Percentiles rank a stretch among this genome's conserved stretches.
phyloP scores from a whole-genome alignment of 2,113 vertebrate genomes.

The Bufo bufo region DNA sequence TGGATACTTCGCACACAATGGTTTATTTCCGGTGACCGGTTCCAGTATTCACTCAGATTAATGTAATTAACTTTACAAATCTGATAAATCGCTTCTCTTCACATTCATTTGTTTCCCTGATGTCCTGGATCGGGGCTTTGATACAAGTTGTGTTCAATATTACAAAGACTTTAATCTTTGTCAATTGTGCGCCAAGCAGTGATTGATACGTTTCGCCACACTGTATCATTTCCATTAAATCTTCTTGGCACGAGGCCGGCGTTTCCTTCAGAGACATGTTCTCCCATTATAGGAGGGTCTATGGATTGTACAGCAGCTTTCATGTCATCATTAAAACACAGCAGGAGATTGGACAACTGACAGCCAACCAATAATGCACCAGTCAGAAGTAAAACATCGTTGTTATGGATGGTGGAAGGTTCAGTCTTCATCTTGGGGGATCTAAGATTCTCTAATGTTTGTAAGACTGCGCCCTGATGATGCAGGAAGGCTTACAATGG shows the following conservation, averaged over 20 bases:
- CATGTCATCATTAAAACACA: neutral
- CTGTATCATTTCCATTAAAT: conserved; percentile 5
- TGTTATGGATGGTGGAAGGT: no score
- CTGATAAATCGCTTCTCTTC: neutral
- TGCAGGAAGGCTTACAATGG: no score
- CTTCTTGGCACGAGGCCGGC: neutral
- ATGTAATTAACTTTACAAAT: conserved; percentile 32
- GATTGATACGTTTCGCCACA: conserved; percentile 15
- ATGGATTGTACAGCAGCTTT: neutral
- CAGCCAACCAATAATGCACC: no score
- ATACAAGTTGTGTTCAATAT: conserved; percentile 31
- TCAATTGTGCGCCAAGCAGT: conserved; percentile 4
- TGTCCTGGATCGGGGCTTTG: neutral
- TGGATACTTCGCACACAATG: no score
- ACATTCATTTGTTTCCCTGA: neutral
- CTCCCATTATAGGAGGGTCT: neutral
- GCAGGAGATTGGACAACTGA: neutral
- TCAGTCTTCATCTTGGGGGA: no score
- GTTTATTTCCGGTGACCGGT: neutral
- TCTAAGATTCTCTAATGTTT: no score
- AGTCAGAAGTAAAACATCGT: no score
- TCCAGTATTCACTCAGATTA: neutral
- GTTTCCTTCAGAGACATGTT: neutral
- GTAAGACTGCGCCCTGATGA: no score
- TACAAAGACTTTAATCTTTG: conserved; percentile 32